These are phyloP conservation scores for Sylvia borin DNA, from an alignment of 2,797 vertebrate genomes.

Conservation along the genomic window DNA sequence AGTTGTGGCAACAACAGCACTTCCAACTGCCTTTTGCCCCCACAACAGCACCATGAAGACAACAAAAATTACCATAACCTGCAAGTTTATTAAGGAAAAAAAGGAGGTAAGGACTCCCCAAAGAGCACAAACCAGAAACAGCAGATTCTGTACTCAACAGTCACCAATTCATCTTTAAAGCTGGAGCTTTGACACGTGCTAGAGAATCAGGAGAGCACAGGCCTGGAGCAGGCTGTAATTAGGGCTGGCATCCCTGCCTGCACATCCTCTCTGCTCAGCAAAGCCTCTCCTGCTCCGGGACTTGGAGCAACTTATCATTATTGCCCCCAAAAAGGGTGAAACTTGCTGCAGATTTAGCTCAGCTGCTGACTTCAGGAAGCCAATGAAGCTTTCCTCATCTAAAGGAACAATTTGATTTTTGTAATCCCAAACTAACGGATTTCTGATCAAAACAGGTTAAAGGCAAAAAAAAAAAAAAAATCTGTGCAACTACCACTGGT, in stretches of 20 bases:
- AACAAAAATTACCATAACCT: slow-evolving; percentile 30
- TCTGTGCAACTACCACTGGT: accelerated
- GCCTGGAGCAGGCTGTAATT: background rate
- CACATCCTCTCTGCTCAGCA: background rate
- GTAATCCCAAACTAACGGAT: background rate
- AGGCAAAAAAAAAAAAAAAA: background rate
- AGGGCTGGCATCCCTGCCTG: background rate
- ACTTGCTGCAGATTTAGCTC: background rate
- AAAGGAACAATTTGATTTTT: background rate
- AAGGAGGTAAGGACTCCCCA: slow-evolving; percentile 2
- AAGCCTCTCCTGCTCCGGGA: background rate
- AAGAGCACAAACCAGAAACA: slow-evolving; percentile 3
- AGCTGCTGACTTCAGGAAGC: background rate
- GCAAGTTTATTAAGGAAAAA: slow-evolving; percentile 54
- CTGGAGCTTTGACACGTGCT: accelerated
- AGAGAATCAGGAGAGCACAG: background rate
- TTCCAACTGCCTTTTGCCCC: slow-evolving; percentile 32
- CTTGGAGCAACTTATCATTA: background rate
- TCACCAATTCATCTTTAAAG: background rate
- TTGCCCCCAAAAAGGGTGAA: accelerated
- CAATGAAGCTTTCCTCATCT: background rate
- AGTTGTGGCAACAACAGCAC: background rate
- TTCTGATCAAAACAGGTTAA: background rate
- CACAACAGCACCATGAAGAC: slow-evolving; percentile 32
- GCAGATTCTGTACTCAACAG: background rate